These are phyloP conservation scores for Sceloporus undulatus DNA, from an alignment of 2,113 vertebrate genomes.

Conservation along the genomic window DNA sequence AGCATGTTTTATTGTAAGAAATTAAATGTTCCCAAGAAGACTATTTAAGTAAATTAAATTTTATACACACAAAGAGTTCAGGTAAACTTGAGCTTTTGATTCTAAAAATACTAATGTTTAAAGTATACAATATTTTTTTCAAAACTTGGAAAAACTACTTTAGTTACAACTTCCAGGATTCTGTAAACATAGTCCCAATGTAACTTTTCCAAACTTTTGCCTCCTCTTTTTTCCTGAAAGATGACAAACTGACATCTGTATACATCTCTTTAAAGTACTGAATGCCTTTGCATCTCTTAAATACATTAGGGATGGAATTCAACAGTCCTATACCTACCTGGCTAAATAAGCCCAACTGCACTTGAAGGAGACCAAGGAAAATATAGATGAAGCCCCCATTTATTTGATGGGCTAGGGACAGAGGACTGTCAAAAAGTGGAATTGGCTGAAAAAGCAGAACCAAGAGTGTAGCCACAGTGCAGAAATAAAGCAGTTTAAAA, in stretches of 20 bases:
- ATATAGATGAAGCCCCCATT: too few relatives aligned
- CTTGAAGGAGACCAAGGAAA: too few relatives aligned
- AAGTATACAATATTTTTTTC: background rate
- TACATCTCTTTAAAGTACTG: background rate
- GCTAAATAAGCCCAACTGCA: background rate
- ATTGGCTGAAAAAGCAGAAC: too few relatives aligned
- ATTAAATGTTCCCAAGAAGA: background rate
- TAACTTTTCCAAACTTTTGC: too few relatives aligned
- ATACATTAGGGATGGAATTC: background rate
- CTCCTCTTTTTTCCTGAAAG: background rate
- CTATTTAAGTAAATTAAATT: background rate
- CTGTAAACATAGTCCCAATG: too few relatives aligned
- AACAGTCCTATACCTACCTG: background rate
- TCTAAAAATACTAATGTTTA: background rate
- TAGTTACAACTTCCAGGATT: too few relatives aligned
- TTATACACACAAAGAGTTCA: background rate
- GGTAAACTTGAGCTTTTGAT: background rate
- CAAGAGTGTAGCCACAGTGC: too few relatives aligned
- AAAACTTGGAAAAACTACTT: background rate
- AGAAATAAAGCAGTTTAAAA: too few relatives aligned
- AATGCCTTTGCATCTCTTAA: background rate
- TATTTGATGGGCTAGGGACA: too few relatives aligned
- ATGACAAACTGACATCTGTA: background rate
- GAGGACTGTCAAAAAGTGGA: too few relatives aligned
- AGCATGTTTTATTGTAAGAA: constrained; percentile 37